Evolutionary conservation across 2,888 invertebrate genomes (phyloP).

Genomic region (Cantharis rustica): DNA sequence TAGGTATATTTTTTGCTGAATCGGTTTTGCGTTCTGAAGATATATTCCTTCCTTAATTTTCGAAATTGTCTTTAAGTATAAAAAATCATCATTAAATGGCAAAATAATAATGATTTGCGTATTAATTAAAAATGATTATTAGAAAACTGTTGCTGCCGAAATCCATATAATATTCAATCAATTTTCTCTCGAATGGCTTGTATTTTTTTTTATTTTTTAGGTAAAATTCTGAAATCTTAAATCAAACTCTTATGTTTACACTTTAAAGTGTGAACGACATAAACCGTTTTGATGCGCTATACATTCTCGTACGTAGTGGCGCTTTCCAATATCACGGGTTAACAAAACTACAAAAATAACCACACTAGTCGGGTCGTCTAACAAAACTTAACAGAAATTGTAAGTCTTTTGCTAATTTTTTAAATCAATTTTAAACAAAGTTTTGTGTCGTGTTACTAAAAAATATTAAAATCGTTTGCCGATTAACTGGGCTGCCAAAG

Average conservation of each 20-base stretch:
- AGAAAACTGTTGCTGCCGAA: no score
- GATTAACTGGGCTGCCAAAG: background rate
- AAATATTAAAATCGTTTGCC: background rate
- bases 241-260: constrained; percentile 27
- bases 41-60: no score
- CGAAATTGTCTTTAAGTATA: no score
- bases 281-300: constrained; percentile 31
- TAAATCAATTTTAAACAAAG: background rate
- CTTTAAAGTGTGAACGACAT: constrained; percentile 30
- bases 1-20: no score
- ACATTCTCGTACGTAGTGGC: constrained; percentile 21
- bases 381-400: constrained; percentile 5
- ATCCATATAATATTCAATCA: no score
- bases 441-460: background rate
- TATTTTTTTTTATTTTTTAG: constrained; percentile 13
- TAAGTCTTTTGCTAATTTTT: background rate
- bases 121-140: no score
- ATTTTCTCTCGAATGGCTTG: background rate
- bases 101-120: no score
- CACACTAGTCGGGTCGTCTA: constrained; percentile 16
- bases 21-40: no score
- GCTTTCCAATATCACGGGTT: constrained; percentile 23
- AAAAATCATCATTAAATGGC: no score
- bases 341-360: constrained; percentile 25
- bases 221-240: constrained; percentile 13